Evolutionary conservation across 2,888 invertebrate genomes (phyloP).

Genomic region (Pedicia rivosa): DNA sequence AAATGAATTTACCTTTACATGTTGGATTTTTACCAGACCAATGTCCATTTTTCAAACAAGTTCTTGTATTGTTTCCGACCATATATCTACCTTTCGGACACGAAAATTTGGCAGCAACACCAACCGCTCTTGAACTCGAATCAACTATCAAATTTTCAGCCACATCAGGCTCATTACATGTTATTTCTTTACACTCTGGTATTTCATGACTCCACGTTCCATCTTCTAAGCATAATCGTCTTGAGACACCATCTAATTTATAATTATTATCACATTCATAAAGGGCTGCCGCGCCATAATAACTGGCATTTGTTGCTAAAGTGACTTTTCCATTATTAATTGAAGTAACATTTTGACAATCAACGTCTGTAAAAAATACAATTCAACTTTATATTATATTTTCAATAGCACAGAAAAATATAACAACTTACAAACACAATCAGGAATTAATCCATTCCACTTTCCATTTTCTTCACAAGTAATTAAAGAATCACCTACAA

Average conservation of each 20-base stretch:
- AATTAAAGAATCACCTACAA: constrained; percentile 67
- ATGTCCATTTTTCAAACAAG: constrained; percentile 58
- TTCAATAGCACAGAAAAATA: not conserved
- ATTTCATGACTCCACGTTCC: constrained; percentile 80
- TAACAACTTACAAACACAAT: constrained; percentile 69
- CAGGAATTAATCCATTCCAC: constrained; percentile 72
- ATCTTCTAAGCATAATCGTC: constrained; percentile 71
- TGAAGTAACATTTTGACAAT: constrained; percentile 62
- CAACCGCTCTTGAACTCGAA: constrained; percentile 53
- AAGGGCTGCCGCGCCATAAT: constrained; percentile 70
- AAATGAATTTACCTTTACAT: constrained; percentile 54
- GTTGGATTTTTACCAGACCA: constrained; percentile 68
- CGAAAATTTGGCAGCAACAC: constrained; percentile 62
- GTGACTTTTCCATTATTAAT: constrained; percentile 60
- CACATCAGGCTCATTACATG: constrained; percentile 52
- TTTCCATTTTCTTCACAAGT: constrained; percentile 73
- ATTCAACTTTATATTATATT: not conserved
- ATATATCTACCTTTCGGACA: constrained; percentile 70
- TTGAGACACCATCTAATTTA: constrained; percentile 66
- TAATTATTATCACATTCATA: constrained; percentile 73
- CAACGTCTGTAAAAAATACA: constrained; percentile 51
- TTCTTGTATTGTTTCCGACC: constrained; percentile 62
- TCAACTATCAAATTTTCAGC: constrained; percentile 40
- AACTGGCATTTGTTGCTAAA: constrained; percentile 72
- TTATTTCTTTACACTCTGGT: constrained; percentile 71